Base-by-base conservation (phyloP, 2,888 invertebrate genomes). In the Agriopis marginaria region DNA sequence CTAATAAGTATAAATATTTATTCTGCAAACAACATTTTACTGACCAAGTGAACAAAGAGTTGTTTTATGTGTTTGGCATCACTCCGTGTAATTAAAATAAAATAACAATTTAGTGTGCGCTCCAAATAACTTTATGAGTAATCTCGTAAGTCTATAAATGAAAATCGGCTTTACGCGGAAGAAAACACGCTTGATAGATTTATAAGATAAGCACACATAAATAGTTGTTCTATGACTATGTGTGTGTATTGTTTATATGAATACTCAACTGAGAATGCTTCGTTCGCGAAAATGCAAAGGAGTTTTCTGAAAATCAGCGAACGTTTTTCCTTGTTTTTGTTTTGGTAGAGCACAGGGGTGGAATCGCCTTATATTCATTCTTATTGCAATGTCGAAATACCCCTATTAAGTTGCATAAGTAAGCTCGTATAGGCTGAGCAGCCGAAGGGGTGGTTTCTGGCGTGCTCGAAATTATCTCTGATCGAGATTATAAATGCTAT, bases 1-100 rank as follows among this genome's bases (percentile, higher is more conserved):
- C 32, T 5, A 5, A 32, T 7, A 51, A 23, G 8, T 4, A 23
- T 54, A n/a, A 11, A n/a, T 39, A 39, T 39, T 54, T n/a, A 42
- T 17, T 17, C 61, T 17, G 12, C 51, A 14, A 14, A 67, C 61
- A 67, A 51, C 67, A 53, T 58, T 63, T 63, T 44, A 56, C 39
- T 45, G 40, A 11, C 32, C 67, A 56, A 54, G 53, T 23, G 47
- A 45, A 55, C 67, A 63, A 59, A 68, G 42, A 39, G 63, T 63
- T 66, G 59, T 71, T 71, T 69, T 68, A 74, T 71, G 65, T 63
- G 66, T 74, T 72, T 76, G 70, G 74, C 73, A 75, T 69, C 72
- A 71, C 72, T 73, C 67, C 61, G 56, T 32, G 72, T 74, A 73
- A 73, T 76, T 76, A 74, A 74, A 73, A 66, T 70, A 71, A 76